Evolutionary conservation across 2,888 invertebrate species (phyloP).

Genomic region (Branchellion lobata): DNA sequence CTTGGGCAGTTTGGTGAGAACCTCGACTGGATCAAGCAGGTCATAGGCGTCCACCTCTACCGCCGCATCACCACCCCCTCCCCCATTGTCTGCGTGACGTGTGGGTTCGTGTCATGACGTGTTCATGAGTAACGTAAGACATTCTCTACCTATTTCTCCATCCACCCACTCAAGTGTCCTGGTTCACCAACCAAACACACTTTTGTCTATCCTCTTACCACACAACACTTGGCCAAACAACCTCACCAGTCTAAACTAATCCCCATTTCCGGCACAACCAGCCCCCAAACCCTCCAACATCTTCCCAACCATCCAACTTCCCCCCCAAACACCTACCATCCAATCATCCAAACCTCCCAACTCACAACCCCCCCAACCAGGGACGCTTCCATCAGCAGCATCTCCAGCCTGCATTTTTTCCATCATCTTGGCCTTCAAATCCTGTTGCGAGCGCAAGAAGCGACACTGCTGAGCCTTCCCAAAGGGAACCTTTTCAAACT

Average conservation of each 20-base stretch:
- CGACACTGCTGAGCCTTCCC: slow-evolving; percentile 73
- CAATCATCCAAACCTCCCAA: slow-evolving; percentile 51
- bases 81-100: background rate
- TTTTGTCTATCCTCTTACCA: too few relatives aligned
- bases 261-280: background rate
- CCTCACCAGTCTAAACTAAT: background rate
- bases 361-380: slow-evolving; percentile 64
- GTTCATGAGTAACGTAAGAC: too few relatives aligned
- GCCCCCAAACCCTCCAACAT: too few relatives aligned
- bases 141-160: too few relatives aligned
- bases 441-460: slow-evolving; percentile 80
- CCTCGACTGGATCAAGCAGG: slow-evolving; percentile 85
- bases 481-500: slow-evolving; percentile 74
- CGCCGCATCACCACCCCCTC: slow-evolving; percentile 51
- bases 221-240: too few relatives aligned
- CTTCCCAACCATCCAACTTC: background rate
- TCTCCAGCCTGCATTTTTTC: slow-evolving; percentile 63
- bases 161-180: too few relatives aligned
- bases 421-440: slow-evolving; percentile 56
- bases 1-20: slow-evolving; percentile 85
- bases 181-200: too few relatives aligned
- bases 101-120: background rate
- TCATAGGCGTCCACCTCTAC: slow-evolving; percentile 83
- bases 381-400: slow-evolving; percentile 64
- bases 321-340: background rate